Evolutionary conservation across 1,140 invertebrate genomes (phyloP), one percentile per base, ranked within the genome.

Genomic region (Lepidurus arcticus): DNA sequence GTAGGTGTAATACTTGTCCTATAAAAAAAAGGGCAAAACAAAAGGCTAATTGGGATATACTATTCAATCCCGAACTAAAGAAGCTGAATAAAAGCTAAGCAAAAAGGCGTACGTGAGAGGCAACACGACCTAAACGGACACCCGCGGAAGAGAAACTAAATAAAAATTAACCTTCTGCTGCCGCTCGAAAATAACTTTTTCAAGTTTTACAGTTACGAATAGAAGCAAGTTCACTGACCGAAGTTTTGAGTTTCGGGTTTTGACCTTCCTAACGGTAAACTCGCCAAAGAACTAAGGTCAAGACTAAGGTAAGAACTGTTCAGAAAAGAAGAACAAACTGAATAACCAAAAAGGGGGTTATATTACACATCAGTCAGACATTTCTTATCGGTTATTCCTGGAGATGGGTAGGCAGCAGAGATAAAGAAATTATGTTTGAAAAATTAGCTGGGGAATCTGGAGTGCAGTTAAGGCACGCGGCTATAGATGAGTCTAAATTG

Each of bases 71-170:
- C n/a, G 1, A n/a, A 11, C 45, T 8, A 47, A 10, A 47, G 16
- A 11, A 47, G 16, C 16, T 47, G 45, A 47, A 47, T 11, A 47
- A 47, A 16, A 65, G 53, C 16, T 21, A 16, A 65, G 53, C 8
- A 8, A 65, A 16, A 65, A 65, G 2, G 53, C 53, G 53, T 65
- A 65, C 53, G 53, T 65, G 53, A 65, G 16, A 65, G 21, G 1
- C 16, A 21, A 65, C 21, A 65, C 53, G 21, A 13, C 21, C 53
- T 7, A 65, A 65, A 65, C 53, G 7, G 16, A 21, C 53, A 65
- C 53, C 21, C 53, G 45, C n/a, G 53, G 53, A 65, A 65, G 53
- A 65, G 53, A 21, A 65, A 65, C 53, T 65, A 65, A 21, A 65
- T 65, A 65, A 65, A 65, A 13, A 7, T 13, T n/a, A n/a, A 16